Evolutionary conservation across 1,140 invertebrate species (phyloP), one percentile per base, ranked within the genome.

Genomic region (Papilio helenus): DNA sequence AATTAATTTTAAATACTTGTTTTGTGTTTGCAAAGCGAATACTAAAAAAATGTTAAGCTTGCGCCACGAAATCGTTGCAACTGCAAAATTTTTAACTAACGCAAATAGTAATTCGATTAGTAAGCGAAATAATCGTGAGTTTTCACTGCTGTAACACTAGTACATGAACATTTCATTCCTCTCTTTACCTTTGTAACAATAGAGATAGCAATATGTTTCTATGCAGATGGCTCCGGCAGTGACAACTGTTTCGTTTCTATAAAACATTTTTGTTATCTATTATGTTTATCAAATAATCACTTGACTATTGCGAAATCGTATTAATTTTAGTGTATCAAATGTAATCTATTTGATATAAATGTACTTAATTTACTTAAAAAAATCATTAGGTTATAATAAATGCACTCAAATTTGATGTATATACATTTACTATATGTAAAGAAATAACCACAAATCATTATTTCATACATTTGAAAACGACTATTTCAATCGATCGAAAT

Each of bases 291-390:
- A 14, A 26, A 61, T 61, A 61, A 26, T 61, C 23, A 10, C 18
- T 26, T 61, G 58, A 61, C 58, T 61, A 61, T 61, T 61, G 58
- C 58, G 58, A 61, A 61, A 61, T 61, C 20, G 58, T 61, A 61
- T 61, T 61, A 61, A 26, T 61, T 61, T 26, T 14, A 26, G 29
- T 61, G 8, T 61, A 10, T 26, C 20, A 1, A 58, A 14, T 61
- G 0, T 61, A 61, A 61, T 61, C 58, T 61, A 61, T 61, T 61
- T 20, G 58, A 61, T 61, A 61, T 61, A 10, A 61, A 61, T 61
- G 51, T 55, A 61, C 58, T 29, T 26, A 61, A 58, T 55, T 18
- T 55, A 58, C 7, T 10, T 1, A 23, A 39, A 20, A 26, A 61
- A 26, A 61, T 26, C 58, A 26, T 23, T 61, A 5, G 58, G 2